Percentiles rank a stretch among this genome's conserved stretches.
phyloP scores from a whole-genome alignment of 2,797 vertebrate species.

The Echeneis naucrates region DNA sequence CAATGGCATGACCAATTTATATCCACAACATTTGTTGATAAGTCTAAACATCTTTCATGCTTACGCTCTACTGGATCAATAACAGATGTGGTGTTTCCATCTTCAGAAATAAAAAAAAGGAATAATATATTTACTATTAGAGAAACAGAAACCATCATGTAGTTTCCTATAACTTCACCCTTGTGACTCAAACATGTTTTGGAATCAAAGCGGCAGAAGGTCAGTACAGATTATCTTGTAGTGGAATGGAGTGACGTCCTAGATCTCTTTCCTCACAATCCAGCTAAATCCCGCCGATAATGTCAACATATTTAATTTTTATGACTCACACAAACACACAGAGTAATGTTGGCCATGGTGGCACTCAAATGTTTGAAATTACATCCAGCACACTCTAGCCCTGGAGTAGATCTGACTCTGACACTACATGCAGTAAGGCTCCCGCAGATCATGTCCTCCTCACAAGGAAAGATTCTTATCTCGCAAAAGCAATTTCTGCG shows the following conservation, averaged over 20 bases:
- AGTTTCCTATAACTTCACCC: too few relatives aligned
- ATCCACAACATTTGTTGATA: conserved; percentile 28
- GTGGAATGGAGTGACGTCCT: conserved; percentile 42
- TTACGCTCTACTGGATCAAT: conserved; percentile 14
- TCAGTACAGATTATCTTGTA: conserved; percentile 67
- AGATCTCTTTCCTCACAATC: conserved; percentile 48
- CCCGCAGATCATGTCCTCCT: conserved; percentile 11
- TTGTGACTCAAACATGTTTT: conserved; percentile 42
- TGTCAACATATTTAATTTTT: conserved; percentile 52
- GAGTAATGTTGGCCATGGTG: conserved; percentile 3
- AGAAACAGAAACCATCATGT: conserved; percentile 2
- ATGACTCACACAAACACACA: conserved; percentile 1
- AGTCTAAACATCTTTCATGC: conserved; percentile 17
- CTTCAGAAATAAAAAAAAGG: background rate
- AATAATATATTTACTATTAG: background rate
- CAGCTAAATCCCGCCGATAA: conserved; percentile 40
- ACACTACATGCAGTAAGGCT: conserved; percentile 15
- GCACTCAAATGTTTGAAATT: conserved; percentile 25
- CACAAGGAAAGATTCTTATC: conserved; percentile 11
- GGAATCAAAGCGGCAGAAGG: conserved; percentile 40
- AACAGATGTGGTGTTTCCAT: background rate
- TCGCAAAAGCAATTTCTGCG: conserved; percentile 1
- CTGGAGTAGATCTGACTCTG: conserved; percentile 5
- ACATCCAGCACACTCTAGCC: background rate
- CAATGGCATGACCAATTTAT: conserved; percentile 35